Percentiles rank a stretch among this genome's conserved stretches.
phyloP scores from a whole-genome alignment of 1,140 invertebrate species.

The Cheumatopsyche charites region DNA sequence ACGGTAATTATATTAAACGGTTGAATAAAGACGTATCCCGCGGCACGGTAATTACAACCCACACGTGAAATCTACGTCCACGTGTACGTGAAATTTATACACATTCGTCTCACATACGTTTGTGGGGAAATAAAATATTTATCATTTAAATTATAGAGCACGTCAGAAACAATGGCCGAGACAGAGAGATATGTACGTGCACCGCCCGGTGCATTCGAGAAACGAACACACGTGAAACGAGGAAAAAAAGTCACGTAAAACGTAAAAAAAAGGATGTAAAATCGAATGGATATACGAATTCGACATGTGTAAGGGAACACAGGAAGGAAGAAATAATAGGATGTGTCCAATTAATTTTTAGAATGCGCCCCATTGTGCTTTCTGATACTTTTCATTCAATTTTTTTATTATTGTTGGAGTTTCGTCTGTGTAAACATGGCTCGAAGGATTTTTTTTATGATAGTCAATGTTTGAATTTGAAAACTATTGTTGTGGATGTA shows the following conservation, averaged over 20 bases:
- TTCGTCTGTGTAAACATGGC: too few relatives aligned
- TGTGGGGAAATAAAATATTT: conserved; percentile 41
- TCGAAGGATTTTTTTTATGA: too few relatives aligned
- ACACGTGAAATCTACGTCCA: neutral
- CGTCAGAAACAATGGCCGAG: conserved; percentile 40
- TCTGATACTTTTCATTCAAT: too few relatives aligned
- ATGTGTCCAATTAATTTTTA: too few relatives aligned
- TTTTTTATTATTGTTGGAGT: too few relatives aligned
- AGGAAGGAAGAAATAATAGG: too few relatives aligned
- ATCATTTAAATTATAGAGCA: conserved; percentile 47
- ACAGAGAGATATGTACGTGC: conserved; percentile 4
- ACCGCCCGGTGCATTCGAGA: neutral
- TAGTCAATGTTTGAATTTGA: too few relatives aligned
- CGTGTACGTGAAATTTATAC: neutral
- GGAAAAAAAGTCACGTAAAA: too few relatives aligned
- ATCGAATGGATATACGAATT: too few relatives aligned
- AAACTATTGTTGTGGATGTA: too few relatives aligned
- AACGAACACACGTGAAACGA: too few relatives aligned
- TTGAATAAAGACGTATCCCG: conserved; percentile 40
- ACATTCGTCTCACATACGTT: neutral
- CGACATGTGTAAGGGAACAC: neutral
- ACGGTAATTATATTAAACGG: conserved; percentile 34
- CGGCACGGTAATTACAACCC: conserved; percentile 43
- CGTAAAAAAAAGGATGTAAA: neutral
- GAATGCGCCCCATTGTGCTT: neutral